Evolutionary conservation across 2,797 vertebrate genomes (phyloP).

Genomic region (Crenichthys baileyi): DNA sequence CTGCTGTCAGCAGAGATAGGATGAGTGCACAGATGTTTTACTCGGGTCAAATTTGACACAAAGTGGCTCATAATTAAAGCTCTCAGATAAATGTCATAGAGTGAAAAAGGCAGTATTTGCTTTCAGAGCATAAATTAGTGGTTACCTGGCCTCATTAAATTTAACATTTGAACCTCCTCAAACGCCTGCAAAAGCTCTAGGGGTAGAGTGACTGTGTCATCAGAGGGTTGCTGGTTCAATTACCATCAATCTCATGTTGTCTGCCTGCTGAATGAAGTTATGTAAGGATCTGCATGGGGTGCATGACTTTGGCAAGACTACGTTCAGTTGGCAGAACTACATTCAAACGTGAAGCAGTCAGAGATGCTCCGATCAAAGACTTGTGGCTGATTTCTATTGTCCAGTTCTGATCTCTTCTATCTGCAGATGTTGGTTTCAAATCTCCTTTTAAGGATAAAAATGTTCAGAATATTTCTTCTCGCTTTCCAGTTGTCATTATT

Average conservation of each 20-base stretch:
- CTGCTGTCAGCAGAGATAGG: constrained; percentile 2
- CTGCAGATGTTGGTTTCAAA: no score
- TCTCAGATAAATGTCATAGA: constrained; percentile 4
- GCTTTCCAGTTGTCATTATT: not conserved
- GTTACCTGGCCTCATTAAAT: constrained; percentile 26
- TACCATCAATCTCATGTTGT: not conserved
- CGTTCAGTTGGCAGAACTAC: not conserved
- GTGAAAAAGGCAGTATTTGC: constrained; percentile 16
- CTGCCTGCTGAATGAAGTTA: no score
- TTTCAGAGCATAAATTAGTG: constrained; percentile 24
- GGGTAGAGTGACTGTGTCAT: not conserved
- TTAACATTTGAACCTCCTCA: not conserved
- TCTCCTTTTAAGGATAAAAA: no score
- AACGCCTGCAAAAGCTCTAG: not conserved
- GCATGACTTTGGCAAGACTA: not conserved
- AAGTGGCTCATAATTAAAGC: constrained; percentile 11
- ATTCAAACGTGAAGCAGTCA: not conserved
- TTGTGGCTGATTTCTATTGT: no score
- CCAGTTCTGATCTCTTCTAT: no score
- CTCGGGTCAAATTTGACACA: constrained; percentile 7
- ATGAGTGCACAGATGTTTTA: not conserved
- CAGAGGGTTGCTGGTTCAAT: not conserved
- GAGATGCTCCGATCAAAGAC: not conserved
- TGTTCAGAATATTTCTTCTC: no score
- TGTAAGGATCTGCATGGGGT: no score